Base-by-base conservation (phyloP, 92 coral and sea anemone genomes). In the Diadumene lineata region DNA sequence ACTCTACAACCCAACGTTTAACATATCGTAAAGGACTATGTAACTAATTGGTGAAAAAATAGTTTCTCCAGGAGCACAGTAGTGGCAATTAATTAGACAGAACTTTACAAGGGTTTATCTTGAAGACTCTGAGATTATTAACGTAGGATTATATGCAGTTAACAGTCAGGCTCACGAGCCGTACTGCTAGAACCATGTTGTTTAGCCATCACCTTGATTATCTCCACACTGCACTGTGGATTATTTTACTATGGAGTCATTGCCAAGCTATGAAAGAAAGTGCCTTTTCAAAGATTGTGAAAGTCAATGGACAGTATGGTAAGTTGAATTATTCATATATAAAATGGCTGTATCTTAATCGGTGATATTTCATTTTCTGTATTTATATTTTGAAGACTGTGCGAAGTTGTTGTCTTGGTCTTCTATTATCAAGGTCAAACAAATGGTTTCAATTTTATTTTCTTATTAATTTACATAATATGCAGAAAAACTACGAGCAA, bases 251-350 rank as follows among this genome's bases (percentile, higher is more conserved):
- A 30, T 62, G 30, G 43, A 11, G 7, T 28, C n/a, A 28, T 28
- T 28, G 2, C 1, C 33, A 62, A 62, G 43, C 21, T 8, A 16
- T 7, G 6, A 21, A 62, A 15, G 66, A 56, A 0, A 72, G 56
- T 24, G 77, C 77, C 19, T 72, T 72, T 61, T 56, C 77, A 8
- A 61, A 34, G 48, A 72, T 72, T 66, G 77, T 56, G 1, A 56
- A 56, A 28, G 77, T 72, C n/a, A 72, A 72, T 44, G 56, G 56
- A 57, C 66, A 72, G 24, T 72, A 56, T 10, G 77, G 77, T 72
- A 56, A 72, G 77, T 72, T 1, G 1, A 2, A 28, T 1, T n/a
- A 4, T 38, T 38, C 13, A 38, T 38, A 38, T 13, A 38, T 38
- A 6, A 38, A 13, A 4, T 4, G 48, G 10, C 3, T 53, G 10